Conservation (phyloP, 2,113 vertebrate species). For the Otolemur garnettii region DNA sequence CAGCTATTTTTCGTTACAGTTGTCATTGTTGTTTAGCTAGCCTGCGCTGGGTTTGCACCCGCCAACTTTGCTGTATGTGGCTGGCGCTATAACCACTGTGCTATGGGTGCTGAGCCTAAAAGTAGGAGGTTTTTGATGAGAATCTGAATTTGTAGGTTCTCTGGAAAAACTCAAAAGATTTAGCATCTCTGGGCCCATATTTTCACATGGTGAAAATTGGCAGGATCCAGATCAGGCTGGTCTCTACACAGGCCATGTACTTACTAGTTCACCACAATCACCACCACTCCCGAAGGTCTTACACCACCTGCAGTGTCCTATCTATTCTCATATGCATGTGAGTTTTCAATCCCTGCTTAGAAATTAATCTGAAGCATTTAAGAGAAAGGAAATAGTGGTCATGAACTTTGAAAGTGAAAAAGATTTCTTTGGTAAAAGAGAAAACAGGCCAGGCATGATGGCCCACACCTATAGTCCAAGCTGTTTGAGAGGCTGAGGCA, state of each 20-base stretch:
- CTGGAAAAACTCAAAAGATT: neutral
- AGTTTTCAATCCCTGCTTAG: neutral
- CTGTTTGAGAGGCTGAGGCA: too few species aligned
- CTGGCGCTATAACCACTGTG: too few species aligned
- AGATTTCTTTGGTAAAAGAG: neutral
- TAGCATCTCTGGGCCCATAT: neutral
- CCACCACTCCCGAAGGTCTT: neutral
- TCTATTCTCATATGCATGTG: neutral
- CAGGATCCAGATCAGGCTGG: neutral
- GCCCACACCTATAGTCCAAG: too few species aligned
- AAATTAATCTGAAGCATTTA: neutral
- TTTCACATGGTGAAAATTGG: neutral
- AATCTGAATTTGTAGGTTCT: conserved; percentile 6
- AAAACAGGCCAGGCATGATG: too few species aligned
- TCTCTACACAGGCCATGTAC: neutral
- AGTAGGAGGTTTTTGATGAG: neutral
- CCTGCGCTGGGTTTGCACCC: too few species aligned
- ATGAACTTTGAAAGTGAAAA: neutral
- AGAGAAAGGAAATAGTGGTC: neutral
- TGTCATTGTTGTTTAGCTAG: too few species aligned
- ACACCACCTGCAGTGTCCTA: fast-evolving
- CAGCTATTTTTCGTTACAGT: too few species aligned
- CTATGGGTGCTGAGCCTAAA: too few species aligned
- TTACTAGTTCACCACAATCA: neutral
- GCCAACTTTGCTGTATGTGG: too few species aligned